Evolutionary conservation across 2,888 invertebrate genomes (phyloP), one percentile per base, ranked within the genome.

Genomic region (Sialis lutaria): DNA sequence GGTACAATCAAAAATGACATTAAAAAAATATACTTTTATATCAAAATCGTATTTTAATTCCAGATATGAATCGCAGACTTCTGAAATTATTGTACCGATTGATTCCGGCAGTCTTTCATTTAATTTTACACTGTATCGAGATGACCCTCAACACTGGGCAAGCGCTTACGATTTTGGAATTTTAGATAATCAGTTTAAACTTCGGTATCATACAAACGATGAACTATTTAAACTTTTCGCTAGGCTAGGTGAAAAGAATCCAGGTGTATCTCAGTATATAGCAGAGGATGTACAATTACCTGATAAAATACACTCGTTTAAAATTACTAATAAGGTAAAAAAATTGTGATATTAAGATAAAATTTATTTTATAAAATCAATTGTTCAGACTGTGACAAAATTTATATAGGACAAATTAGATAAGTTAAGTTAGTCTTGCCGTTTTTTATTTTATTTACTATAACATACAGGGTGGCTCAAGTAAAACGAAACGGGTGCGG

Each of bases 141-240:
- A 84, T 58, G 82, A 85, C 61, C 80, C 82, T 0, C 73, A 78
- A 52, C 82, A 85, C 59, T 92, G 91, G 91, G 79, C 84, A 0
- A 82, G 82, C 6, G 82, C 81, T 1, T 82, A 87, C 60, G 88
- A 88, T 65, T 80, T 70, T 70, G 82, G 70, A 64, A 67, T 68
- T 63, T 66, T 75, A 49, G 77, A 79, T 53, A 83, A 82, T 60
- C 75, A 82, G 53, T 70, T 75, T 55, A 65, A 70, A 48, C 75
- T 76, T 0, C 65, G 68, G 7, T 88, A 87, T 61, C 77, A 81
- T 57, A 68, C 69, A 1, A 75, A 78, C 50, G 58, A 68, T 33
- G 79, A 85, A 57, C 60, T 90, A 40, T 77, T 77, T 54, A 62
- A 66, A 1, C 68, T 73, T 34, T 65, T 92, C 51, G 73, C 76